Percentiles rank a stretch among this genome's conserved stretches.
Evolutionary conservation across 1,140 invertebrate genomes (phyloP).

Genomic region (Amyelois transitella): DNA sequence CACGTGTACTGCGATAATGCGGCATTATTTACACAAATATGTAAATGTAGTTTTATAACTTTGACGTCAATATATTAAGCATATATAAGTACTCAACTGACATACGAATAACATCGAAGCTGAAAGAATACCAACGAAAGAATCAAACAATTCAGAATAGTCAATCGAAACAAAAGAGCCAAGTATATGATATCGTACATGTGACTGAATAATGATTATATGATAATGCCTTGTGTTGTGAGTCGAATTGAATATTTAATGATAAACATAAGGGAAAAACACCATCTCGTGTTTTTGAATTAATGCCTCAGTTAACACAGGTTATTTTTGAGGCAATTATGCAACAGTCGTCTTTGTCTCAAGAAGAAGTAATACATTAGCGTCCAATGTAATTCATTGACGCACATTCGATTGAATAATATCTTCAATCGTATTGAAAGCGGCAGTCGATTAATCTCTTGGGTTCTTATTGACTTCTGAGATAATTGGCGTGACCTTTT

Average conservation of each 20-base stretch:
- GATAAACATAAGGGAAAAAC: constrained; percentile 31
- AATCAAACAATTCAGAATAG: constrained; percentile 14
- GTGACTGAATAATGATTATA: constrained; percentile 49
- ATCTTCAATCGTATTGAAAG: neutral
- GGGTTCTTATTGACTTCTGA: neutral
- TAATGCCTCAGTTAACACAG: neutral
- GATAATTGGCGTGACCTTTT: constrained; percentile 14
- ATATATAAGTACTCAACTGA: neutral
- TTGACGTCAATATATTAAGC: constrained; percentile 10
- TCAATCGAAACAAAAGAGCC: constrained; percentile 41
- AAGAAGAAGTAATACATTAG: neutral
- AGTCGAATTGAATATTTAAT: constrained; percentile 46
- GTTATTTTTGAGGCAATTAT: neutral
- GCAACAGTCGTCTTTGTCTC: neutral
- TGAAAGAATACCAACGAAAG: neutral
- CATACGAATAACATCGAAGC: neutral
- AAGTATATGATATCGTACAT: constrained; percentile 39
- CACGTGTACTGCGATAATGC: neutral
- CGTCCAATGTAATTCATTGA: neutral
- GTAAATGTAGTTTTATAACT: neutral
- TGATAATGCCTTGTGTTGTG: constrained; percentile 41
- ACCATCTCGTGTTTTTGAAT: neutral
- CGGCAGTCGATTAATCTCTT: neutral
- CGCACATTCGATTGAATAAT: neutral
- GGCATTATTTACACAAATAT: neutral